These are phyloP conservation scores for Acanthosepion pharaonis DNA, from an alignment of 2,888 invertebrate genomes.

Conservation along the genomic window DNA sequence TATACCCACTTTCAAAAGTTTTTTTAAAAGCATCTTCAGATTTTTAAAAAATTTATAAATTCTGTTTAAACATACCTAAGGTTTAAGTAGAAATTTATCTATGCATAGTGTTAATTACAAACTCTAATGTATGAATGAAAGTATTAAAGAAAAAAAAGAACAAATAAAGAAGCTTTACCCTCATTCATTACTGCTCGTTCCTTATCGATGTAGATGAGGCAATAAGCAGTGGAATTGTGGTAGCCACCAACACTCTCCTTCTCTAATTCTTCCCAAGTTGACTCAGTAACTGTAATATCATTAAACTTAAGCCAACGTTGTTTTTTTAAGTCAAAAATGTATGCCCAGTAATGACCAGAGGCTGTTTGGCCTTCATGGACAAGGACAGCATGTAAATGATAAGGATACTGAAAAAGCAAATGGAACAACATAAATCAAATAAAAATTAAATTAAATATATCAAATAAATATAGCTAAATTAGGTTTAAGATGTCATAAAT, in stretches of 20 bases:
- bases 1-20: too few species aligned
- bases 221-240: slow-evolving; percentile 76
- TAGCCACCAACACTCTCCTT: slow-evolving; percentile 76
- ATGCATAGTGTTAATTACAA: background rate
- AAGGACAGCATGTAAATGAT: slow-evolving; percentile 76
- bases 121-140: background rate
- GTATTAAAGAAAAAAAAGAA: background rate
- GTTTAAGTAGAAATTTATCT: too few species aligned
- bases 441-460: background rate
- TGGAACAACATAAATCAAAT: background rate
- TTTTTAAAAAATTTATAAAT: too few species aligned
- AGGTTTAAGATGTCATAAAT: background rate
- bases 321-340: slow-evolving; percentile 72
- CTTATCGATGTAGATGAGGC: slow-evolving; percentile 75
- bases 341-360: slow-evolving; percentile 77
- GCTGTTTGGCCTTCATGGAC: slow-evolving; percentile 77
- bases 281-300: slow-evolving; percentile 75
- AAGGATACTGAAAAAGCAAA: slow-evolving; percentile 68
- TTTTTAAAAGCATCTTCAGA: too few species aligned
- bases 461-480: slow-evolving; percentile 3
- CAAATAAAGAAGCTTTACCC: background rate
- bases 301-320: slow-evolving; percentile 76
- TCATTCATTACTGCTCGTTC: slow-evolving; percentile 55
- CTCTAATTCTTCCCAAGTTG: slow-evolving; percentile 75
- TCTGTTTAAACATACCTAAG: too few species aligned